A percentile compares a stretch with the other conserved stretches of the same genome.
Evolutionary conservation across 2,113 vertebrate genomes (phyloP).

Genomic region (Neodontobutis hainanensis): DNA sequence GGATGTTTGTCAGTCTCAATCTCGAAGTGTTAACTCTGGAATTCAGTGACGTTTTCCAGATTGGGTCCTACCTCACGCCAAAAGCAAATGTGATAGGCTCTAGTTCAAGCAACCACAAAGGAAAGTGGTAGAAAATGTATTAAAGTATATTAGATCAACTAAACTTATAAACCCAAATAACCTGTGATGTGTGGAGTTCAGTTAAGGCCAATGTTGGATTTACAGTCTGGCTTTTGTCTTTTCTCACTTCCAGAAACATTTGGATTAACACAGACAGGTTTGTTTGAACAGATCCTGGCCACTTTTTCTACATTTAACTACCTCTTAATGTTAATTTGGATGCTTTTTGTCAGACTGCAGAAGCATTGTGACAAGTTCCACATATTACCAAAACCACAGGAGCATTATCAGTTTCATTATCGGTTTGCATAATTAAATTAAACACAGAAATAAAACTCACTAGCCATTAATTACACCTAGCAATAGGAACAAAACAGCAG

Average conservation of each 20-base stretch:
- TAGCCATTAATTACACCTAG: conserved; percentile 2
- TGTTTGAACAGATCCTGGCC: not conserved
- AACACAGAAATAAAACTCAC: not conserved
- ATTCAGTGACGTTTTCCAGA: no score
- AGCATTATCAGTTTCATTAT: not conserved
- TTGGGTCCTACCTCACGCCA: no score
- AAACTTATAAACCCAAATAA: no score
- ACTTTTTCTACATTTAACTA: not conserved
- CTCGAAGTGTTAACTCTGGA: no score
- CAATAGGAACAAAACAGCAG: conserved; percentile 12
- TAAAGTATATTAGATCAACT: no score
- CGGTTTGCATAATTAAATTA: not conserved
- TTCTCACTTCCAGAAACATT: conserved; percentile 20
- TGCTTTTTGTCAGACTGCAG: not conserved
- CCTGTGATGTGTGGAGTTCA: conserved; percentile 48
- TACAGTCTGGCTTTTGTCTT: conserved; percentile 46
- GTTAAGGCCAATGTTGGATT: conserved; percentile 6
- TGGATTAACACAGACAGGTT: not conserved
- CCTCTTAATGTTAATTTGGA: not conserved
- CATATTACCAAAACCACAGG: not conserved
- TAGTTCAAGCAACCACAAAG: no score
- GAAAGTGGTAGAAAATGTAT: no score
- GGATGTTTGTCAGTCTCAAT: no score
- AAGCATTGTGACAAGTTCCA: not conserved
- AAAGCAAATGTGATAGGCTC: no score